Conservation (phyloP, 64 coral and sea anemone genomes). For the Trachythela sp. region DNA sequence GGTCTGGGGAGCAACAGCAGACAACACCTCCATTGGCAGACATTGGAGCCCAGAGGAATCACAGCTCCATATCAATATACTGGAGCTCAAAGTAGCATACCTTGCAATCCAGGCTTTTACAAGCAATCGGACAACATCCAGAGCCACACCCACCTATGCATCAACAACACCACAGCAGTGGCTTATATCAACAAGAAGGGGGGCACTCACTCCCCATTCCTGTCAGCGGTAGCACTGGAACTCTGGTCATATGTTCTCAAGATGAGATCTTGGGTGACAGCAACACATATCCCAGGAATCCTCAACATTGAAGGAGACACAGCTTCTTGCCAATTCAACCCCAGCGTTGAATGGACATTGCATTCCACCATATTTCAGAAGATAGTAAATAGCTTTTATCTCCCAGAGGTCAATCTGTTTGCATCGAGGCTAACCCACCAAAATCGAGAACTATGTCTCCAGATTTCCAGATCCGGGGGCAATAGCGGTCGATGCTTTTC, state of each 20-base stretch:
- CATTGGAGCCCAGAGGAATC: neutral
- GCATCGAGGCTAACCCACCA: slow-evolving; percentile 21
- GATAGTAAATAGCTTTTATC: neutral
- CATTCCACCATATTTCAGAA: neutral
- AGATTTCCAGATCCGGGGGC: neutral
- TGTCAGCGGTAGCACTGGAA: neutral
- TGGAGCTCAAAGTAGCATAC: neutral
- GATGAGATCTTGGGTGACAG: slow-evolving; percentile 4
- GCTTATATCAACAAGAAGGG: neutral
- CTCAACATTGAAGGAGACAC: neutral
- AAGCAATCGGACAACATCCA: neutral
- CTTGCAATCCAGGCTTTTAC: slow-evolving; percentile 17
- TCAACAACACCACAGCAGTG: neutral
- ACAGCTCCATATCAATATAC: neutral
- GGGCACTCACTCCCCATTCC: neutral
- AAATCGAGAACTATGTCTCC: neutral
- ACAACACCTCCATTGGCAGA: neutral
- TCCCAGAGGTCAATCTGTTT: slow-evolving; percentile 16
- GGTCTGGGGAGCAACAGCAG: neutral
- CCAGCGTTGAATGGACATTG: neutral
- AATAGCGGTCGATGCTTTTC: slow-evolving; percentile 28
- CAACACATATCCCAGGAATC: slow-evolving; percentile 21
- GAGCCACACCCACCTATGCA: neutral
- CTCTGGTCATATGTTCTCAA: slow-evolving; percentile 25
- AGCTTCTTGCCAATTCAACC: neutral